A percentile compares a stretch with the other conserved stretches of the same genome.
Conservation (phyloP, 2,797 vertebrate species). For the Pygocentrus nattereri region DNA sequence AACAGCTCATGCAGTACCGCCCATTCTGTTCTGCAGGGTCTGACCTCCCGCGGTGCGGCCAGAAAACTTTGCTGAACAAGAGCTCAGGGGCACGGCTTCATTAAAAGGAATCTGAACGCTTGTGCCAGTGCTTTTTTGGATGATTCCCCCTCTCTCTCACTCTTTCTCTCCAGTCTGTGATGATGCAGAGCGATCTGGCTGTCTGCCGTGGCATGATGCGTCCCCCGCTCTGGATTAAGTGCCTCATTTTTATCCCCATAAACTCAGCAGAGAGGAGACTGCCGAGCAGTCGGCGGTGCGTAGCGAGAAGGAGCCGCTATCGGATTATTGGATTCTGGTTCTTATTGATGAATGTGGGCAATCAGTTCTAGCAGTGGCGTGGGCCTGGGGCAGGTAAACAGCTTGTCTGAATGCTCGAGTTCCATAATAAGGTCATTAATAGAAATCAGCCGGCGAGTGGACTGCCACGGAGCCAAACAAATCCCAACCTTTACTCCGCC, state of each 20-base stretch:
- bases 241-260: constrained; percentile 56
- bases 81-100: neutral
- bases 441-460: constrained; percentile 50
- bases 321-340: constrained; percentile 58
- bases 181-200: constrained; percentile 20
- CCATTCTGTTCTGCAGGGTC: neutral
- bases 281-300: constrained; percentile 35
- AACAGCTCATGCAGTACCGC: neutral
- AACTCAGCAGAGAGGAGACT: constrained; percentile 48
- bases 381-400: constrained; percentile 57
- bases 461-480: constrained; percentile 52
- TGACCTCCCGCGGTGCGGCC: neutral
- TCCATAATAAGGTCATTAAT: constrained; percentile 59
- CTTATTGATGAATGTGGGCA: constrained; percentile 61
- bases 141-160: neutral
- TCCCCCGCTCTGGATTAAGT: constrained; percentile 52
- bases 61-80: neutral
- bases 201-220: constrained; percentile 33
- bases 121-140: neutral
- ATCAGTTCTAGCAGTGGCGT: constrained; percentile 59
- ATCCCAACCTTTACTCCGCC: constrained; percentile 43
- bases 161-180: neutral
- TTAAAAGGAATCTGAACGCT: neutral
- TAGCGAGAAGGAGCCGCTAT: constrained; percentile 20
- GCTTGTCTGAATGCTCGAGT: constrained; percentile 58